Conservation (phyloP, 2,113 vertebrate species). For the Pelmatolapia mariae region DNA sequence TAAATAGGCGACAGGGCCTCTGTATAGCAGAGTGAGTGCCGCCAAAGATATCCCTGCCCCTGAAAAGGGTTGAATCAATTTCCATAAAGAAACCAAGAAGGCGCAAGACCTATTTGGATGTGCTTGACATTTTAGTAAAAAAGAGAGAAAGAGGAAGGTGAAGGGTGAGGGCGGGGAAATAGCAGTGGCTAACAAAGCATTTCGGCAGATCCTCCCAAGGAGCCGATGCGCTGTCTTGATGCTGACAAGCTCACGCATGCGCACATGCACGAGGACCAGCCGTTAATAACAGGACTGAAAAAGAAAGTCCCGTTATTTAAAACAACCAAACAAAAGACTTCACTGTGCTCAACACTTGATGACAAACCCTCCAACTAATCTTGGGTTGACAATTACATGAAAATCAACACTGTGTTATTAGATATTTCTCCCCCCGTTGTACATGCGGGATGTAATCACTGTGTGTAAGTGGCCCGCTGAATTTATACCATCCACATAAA, state of each 20-base stretch:
- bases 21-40: background rate
- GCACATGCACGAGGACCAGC: background rate
- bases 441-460: background rate
- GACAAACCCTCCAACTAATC: background rate
- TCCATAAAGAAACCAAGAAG: constrained; percentile 57
- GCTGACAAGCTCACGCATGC: background rate
- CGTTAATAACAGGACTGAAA: background rate
- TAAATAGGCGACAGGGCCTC: constrained; percentile 18
- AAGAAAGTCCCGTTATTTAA: background rate
- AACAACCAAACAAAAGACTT: background rate
- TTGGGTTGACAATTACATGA: background rate
- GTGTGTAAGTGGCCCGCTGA: background rate
- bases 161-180: constrained; percentile 45
- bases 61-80: constrained; percentile 64
- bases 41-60: constrained; percentile 26
- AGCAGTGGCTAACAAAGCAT: constrained; percentile 49
- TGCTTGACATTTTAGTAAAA: constrained; percentile 68
- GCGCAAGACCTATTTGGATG: constrained; percentile 48
- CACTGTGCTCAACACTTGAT: background rate
- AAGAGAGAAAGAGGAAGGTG: constrained; percentile 8
- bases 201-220: background rate
- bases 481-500: background rate
- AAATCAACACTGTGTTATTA: background rate
- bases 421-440: background rate
- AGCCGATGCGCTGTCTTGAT: background rate